These are phyloP conservation scores for Paramuricea clavata DNA, from an alignment of 92 coral and sea anemone species.

Conservation along the genomic window DNA sequence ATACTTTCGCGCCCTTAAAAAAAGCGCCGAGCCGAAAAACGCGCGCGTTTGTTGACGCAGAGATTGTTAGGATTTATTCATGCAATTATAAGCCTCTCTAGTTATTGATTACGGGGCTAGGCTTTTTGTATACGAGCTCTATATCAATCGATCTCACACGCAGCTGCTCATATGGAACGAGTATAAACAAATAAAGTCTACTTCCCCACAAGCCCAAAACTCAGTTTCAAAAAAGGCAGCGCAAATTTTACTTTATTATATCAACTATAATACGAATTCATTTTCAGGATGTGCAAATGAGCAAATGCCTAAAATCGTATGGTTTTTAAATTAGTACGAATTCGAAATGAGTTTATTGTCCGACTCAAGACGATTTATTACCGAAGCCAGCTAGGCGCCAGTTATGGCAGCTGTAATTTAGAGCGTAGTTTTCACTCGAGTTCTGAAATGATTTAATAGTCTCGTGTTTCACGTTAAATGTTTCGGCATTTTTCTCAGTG, in stretches of 20 bases:
- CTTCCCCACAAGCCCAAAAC: not conserved
- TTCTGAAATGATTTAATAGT: not conserved
- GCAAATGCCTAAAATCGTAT: not conserved
- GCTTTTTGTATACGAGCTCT: constrained; percentile 2
- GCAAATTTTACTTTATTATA: not conserved
- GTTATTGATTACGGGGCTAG: not conserved
- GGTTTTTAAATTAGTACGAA: not conserved
- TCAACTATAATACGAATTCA: not conserved
- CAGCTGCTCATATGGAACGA: constrained; percentile 11
- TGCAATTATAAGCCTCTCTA: constrained; percentile 25
- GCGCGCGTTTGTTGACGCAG: not conserved
- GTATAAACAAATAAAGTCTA: not conserved
- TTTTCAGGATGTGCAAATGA: not conserved
- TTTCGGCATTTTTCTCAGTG: not conserved
- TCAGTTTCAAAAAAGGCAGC: not conserved
- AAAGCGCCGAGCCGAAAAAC: not conserved
- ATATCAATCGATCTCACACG: constrained; percentile 3
- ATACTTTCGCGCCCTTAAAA: not conserved
- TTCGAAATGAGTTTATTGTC: not conserved
- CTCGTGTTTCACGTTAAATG: not conserved
- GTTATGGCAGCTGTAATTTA: constrained; percentile 16
- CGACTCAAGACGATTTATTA: not conserved
- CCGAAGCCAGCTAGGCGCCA: constrained; percentile 8
- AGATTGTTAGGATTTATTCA: not conserved
- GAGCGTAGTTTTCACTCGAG: not conserved